Base-by-base conservation (phyloP, 2,113 vertebrate species). In the Dendropsophus ebraccatus region DNA sequence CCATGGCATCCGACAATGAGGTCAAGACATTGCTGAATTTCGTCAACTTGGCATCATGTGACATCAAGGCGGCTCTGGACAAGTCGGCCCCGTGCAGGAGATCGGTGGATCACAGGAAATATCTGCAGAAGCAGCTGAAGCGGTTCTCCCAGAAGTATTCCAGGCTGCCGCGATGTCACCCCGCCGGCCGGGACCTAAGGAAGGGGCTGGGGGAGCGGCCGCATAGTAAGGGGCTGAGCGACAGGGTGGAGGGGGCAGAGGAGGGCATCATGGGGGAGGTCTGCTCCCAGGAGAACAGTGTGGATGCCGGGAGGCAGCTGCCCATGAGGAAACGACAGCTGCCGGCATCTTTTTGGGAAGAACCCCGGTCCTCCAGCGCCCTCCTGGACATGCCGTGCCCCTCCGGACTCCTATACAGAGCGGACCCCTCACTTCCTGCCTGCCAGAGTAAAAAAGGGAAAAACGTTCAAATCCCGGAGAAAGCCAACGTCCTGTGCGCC, bases 11-110 rank as follows among this genome's bases (percentile, higher is more conserved):
- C 0, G 98, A 99, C 94, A 99, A 96, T 14, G 98, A 99, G 65
- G 98, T 99, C 69, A 99, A 99, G 92, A 99, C 97, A 2, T 91
- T 99, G 14, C 93, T 99, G 82, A 99, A 99, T 92, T 99, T 99
- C 4, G 98, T 99, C 23, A 99, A 99, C 90, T 89, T 99, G 93
- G 98, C 98, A 6, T 99, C 98, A 75, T 99, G 98, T 0, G 98
- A 99, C 91, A 99, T 99, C 91, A 99, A 99, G 91, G 98, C 97
- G 0, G 98, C 98, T 69, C 90, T 99, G 92, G 98, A 99, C 90
- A 98, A 99, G 90, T 99, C 97, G 0, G 97, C 98, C 4, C 98
- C 98, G 9, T 99, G 98, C 92, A 95, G 97, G 86, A 96, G 98
- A 86, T 99, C 98, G 0, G 98, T 99, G 89, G 98, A 99, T 88